Evolutionary conservation across 2,888 invertebrate species (phyloP), one percentile per base, ranked within the genome.

Genomic region (Cerastis leucographa): DNA sequence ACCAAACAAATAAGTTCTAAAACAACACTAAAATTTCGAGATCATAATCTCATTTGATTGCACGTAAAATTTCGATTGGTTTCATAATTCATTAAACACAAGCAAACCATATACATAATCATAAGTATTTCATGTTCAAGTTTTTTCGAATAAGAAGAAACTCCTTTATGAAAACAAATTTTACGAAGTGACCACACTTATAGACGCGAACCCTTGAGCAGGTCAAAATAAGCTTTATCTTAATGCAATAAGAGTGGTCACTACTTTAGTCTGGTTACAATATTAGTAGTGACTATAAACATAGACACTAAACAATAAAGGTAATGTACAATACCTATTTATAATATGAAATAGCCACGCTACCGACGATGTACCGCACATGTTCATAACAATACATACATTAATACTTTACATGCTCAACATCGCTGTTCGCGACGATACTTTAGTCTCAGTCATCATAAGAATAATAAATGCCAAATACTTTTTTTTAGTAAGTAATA

Each of bases 401-500:
- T 42, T 78, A 88, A 78, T 84, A 86, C 73, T 78, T 79, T 77
- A 82, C 66, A 73, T 78, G 54, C 66, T 73, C 67, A 76, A 78
- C 65, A 72, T 71, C 79, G 69, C 81, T 78, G 65, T 76, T 70
- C 59, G 67, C 79, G 78, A 86, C 74, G 71, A 83, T 86, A 82
- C 77, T 84, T 87, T 90, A 90, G 89, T 90, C 89, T 90, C 87
- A 81, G 12, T 87, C 87, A 89, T 91, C 90, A 90, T 92, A 92
- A 92, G 89, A 92, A 90, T 91, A 90, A 35, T 35, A 51, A 92
- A 92, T 94, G 93, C 91, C 91, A 89, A 91, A 90, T 87, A 88
- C 84, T 87, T 64, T 35, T 64, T 40, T 82, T 84, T 76, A 69
- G 71, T 82, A 85, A 86, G 71, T 82, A 85, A 86, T 85, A 90